Base-by-base conservation (phyloP, 2,888 invertebrate species). In the Maniola hyperantus region DNA sequence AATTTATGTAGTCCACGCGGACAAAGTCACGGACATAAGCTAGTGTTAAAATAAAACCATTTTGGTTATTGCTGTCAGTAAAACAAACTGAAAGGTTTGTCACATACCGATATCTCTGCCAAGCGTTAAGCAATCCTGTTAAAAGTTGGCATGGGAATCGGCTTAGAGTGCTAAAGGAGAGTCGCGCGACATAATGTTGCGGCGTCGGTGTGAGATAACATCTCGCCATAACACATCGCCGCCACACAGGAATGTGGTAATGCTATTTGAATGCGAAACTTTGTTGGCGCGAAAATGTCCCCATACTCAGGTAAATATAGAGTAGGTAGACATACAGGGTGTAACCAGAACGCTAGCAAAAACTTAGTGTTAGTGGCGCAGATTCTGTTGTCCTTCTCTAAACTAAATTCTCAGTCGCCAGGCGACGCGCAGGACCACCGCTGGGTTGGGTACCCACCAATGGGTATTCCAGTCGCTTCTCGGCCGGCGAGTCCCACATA, bases 121-220 rank as follows among this genome's bases (percentile, higher is more conserved):
- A 65, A 59, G 34, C 44, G 60, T 65, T 65, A 67, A 67, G 63
- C 70, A 68, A 70, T 70, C 62, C 68, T 65, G 67, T 70, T 70
- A 70, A 71, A 71, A 68, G 67, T 71, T 71, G 71, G 67, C 71
- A 70, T 59, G 58, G 54, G 59, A 70, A 71, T 64, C 61, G 64
- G 62, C 66, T 71, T 66, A 69, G 71, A 57, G 64, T 62, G 62
- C 53, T 53, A 26, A 20, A 62, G 51, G 62, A 33, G 15, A 53
- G 62, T 53, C 39, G 26, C 42, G 53, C 53, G 62, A 64, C 64
- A 50, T 67, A 59, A 67, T 64, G 48, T 55, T 55, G 54, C 36
- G 55, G 57, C 57, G 36, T 50, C 57, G 57, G 10, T 34, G 34
- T 11, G 34, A 53, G 59, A 66, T 66, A 66, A 26, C 64, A 60